A percentile compares a stretch with the other conserved stretches of the same genome.
These are phyloP conservation scores for Cheiracanthium punctorium DNA, from an alignment of 2,888 invertebrate genomes.

Conservation along the genomic window DNA sequence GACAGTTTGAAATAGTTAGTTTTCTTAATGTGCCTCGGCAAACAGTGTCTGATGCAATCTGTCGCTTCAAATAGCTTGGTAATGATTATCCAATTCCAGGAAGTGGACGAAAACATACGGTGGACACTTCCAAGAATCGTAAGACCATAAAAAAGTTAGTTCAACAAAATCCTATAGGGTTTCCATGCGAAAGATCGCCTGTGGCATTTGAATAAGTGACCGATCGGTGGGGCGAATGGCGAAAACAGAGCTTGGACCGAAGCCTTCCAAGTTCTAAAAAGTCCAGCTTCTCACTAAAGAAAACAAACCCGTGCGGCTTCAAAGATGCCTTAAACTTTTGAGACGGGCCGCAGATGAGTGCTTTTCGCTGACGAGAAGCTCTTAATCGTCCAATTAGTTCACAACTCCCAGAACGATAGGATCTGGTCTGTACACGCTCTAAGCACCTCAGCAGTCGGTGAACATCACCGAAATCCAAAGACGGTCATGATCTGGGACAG, in stretches of 20 bases:
- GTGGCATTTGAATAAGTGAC: no score
- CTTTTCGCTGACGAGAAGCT: not conserved
- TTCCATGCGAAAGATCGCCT: no score
- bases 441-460: not conserved
- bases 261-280: not conserved
- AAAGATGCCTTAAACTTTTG: not conserved
- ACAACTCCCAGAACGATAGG: not conserved
- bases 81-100: not conserved
- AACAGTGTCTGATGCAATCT: not conserved
- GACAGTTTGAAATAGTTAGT: not conserved
- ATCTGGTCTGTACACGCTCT: not conserved
- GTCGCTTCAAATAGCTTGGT: not conserved
- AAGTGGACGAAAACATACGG: no score
- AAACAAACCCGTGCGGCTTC: no score
- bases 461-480: not conserved
- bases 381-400: not conserved
- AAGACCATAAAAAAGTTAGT: no score
- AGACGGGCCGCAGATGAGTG: not conserved
- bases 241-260: no score
- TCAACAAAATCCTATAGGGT: no score
- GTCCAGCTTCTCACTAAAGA: not conserved
- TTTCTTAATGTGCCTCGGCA: not conserved
- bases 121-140: no score
- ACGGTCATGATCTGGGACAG: no score
- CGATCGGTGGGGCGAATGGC: no score